Percentiles rank a stretch among this genome's conserved stretches.
Conservation (phyloP, 2,113 vertebrate genomes). For the Poecilia latipinna region DNA sequence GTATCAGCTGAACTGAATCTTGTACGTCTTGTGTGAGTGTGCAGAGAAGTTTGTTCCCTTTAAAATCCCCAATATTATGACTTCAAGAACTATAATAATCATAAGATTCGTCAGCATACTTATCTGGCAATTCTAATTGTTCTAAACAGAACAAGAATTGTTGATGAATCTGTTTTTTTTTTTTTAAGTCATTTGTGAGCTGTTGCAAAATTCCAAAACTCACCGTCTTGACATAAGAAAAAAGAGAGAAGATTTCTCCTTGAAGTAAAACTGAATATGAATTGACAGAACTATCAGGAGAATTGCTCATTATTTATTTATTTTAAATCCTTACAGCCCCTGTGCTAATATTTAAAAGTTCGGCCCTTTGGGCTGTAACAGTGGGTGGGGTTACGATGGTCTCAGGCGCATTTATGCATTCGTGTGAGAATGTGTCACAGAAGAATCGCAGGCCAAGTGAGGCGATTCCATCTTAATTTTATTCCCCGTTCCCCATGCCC, state of each 20-base stretch:
- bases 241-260: conserved; percentile 44
- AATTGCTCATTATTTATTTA: conserved; percentile 78
- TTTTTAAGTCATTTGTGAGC: neutral
- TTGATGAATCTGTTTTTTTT: neutral
- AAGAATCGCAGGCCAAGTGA: conserved; percentile 63
- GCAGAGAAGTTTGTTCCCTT: conserved; percentile 24
- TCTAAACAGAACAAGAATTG: neutral
- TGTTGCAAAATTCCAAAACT: conserved; percentile 32
- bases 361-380: conserved; percentile 68
- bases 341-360: conserved; percentile 83
- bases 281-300: conserved; percentile 54
- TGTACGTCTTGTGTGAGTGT: conserved; percentile 27
- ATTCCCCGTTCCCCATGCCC: conserved; percentile 43
- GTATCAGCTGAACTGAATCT: conserved; percentile 64
- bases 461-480: conserved; percentile 57
- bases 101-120: conserved; percentile 5
- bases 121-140: neutral
- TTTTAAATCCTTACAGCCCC: conserved; percentile 66
- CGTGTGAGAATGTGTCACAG: conserved; percentile 46
- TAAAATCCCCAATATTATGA: neutral
- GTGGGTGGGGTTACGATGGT: conserved; percentile 17
- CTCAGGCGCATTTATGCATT: conserved; percentile 41
- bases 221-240: conserved; percentile 64
- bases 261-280: conserved; percentile 75
- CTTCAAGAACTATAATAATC: conserved; percentile 12